A percentile compares a stretch with the other conserved stretches of the same genome.
These are phyloP conservation scores for Drosophila tripunctata DNA, from an alignment of 2,888 invertebrate genomes.

Conservation along the genomic window DNA sequence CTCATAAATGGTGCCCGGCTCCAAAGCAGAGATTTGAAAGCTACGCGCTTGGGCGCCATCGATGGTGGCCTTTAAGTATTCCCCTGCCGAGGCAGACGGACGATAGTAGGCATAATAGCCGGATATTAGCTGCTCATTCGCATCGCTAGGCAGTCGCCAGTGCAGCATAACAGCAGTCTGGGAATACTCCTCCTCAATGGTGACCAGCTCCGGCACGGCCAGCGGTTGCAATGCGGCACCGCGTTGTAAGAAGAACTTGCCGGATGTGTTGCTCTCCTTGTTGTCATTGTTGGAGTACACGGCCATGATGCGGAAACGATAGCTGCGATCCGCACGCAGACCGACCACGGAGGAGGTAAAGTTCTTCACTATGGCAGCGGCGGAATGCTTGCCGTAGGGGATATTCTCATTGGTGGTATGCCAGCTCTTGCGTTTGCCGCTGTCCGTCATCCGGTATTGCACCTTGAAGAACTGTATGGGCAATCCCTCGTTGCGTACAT, in stretches of 20 bases:
- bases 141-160: conserved; percentile 86
- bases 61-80: conserved; percentile 92
- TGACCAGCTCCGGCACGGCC: conserved; percentile 88
- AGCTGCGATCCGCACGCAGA: conserved; percentile 79
- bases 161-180: conserved; percentile 89
- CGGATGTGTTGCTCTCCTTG: conserved; percentile 88
- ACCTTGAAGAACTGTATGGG: conserved; percentile 95
- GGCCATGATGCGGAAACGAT: conserved; percentile 94
- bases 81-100: conserved; percentile 92
- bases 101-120: conserved; percentile 97
- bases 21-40: conserved; percentile 90
- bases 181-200: conserved; percentile 88
- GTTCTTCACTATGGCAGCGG: conserved; percentile 62
- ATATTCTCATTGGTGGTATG: conserved; percentile 93
- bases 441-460: conserved; percentile 86
- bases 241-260: conserved; percentile 86
- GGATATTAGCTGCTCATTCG: conserved; percentile 85
- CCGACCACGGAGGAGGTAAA: conserved; percentile 83
- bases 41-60: conserved; percentile 89
- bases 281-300: conserved; percentile 98
- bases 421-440: conserved; percentile 86
- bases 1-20: conserved; percentile 93
- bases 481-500: conserved; percentile 91
- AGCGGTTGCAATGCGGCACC: conserved; percentile 82
- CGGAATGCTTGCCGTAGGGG: conserved; percentile 84